Base-by-base conservation (phyloP, 2,888 invertebrate species). In the Eristalinus sepulchralis region DNA sequence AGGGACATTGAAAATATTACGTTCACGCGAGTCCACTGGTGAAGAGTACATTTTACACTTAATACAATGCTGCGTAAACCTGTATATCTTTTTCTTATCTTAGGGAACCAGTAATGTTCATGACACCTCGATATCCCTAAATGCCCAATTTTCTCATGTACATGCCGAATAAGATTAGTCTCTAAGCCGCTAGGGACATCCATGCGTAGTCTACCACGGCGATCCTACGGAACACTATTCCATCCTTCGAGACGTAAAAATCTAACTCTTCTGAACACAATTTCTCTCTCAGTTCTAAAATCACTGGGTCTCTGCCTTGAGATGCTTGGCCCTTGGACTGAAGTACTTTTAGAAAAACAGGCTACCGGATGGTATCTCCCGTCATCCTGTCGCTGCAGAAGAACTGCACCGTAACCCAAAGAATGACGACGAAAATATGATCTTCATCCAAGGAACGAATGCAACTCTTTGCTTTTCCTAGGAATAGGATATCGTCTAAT, bases 281-380 rank as follows among this genome's bases (percentile, higher is more conserved):
- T 27, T 17, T 57, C 11, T 75, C 39, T 2, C 66, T 27, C 13
- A 71, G 1, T 3, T 10, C 24, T 4, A 34, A 53, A 33, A 68
- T 68, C 2, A 22, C 13, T 6, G 68, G 33, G 34, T 68, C 68
- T n/a, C 68, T n/a, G n/a, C 55, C 22, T 8, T 59, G 17, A 6
- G 36, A 13, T 76, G 92, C 92, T 86, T 90, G 59, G 59, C 27
- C 59, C 39, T 10, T 64, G 64, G 13, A 62, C 81, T 0, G 89
- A 83, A 0, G 90, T 89, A 71, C 89, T 75, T 70, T 89, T 88
- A 24, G 90, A 90, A 70, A 89, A 90, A 83, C 88, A 90, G 36
- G 83, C 88, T 20, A 90, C 80, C 6, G 90, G 90, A 64, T 90
- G 88, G 24, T 89, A 89, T 78, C 88, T 20, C 13, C 67, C 77